phyloP scores from a whole-genome alignment of 2,888 invertebrate species.

The Drosophila helvetica region DNA sequence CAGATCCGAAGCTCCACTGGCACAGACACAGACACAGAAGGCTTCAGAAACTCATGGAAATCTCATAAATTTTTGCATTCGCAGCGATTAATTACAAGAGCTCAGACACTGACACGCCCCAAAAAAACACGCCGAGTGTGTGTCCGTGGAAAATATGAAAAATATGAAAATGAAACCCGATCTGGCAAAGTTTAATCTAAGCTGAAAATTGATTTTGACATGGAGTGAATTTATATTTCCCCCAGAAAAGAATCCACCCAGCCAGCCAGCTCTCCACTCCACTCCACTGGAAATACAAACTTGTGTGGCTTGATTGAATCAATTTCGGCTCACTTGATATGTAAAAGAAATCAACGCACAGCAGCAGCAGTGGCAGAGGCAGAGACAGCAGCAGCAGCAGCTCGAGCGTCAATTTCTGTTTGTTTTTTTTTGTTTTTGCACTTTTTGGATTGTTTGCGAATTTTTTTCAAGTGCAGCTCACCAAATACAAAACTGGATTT shows the following conservation, averaged over 20 bases:
- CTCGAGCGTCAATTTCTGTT: slow-evolving; percentile 15
- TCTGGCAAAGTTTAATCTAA: slow-evolving; percentile 30
- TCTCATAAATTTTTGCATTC: slow-evolving; percentile 70
- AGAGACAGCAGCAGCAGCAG: background rate
- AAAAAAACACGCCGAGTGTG: slow-evolving; percentile 29
- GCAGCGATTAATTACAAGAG: slow-evolving; percentile 72
- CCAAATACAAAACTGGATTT: slow-evolving; percentile 78
- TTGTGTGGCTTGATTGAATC: slow-evolving; percentile 39
- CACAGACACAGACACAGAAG: slow-evolving; percentile 38
- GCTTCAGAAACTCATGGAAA: slow-evolving; percentile 71
- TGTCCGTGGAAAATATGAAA: slow-evolving; percentile 44
- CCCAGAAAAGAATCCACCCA: slow-evolving; percentile 26
- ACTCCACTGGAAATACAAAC: slow-evolving; percentile 26
- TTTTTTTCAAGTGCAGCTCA: slow-evolving; percentile 69
- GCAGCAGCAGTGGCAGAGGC: background rate
- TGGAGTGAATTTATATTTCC: slow-evolving; percentile 45
- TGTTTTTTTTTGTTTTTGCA: background rate
- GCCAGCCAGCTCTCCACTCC: background rate
- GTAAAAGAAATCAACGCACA: slow-evolving; percentile 39
- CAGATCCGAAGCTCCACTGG: slow-evolving; percentile 30
- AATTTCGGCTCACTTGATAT: slow-evolving; percentile 33
- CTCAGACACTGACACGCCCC: slow-evolving; percentile 54
- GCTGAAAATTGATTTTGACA: slow-evolving; percentile 55
- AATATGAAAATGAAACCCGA: slow-evolving; percentile 50
- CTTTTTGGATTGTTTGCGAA: slow-evolving; percentile 22